phyloP scores from a whole-genome alignment of 2,888 invertebrate genomes.

The Lasioglossum pauxillum region DNA sequence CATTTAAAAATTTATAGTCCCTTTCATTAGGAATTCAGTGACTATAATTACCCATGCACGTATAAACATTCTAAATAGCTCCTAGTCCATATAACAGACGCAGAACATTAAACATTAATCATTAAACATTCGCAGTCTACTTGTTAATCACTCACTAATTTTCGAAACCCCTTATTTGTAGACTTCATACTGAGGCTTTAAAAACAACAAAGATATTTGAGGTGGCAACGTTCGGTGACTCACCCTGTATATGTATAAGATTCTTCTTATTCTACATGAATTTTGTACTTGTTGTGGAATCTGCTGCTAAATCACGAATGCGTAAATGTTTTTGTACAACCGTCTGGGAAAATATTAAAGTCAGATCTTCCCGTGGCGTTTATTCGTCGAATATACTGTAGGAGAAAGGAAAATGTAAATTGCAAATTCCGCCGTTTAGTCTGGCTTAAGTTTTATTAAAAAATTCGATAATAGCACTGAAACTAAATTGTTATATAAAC shows the following conservation, averaged over 20 bases:
- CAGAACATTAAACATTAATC: too few species aligned
- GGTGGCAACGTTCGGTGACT: too few species aligned
- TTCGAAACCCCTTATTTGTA: too few species aligned
- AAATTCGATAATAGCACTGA: neutral
- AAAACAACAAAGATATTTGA: too few species aligned
- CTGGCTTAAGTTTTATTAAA: neutral
- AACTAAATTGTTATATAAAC: neutral
- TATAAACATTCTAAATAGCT: too few species aligned
- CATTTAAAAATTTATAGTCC: too few species aligned
- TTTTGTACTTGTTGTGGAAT: slow-evolving; percentile 7
- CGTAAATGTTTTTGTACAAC: neutral
- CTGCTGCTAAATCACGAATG: slow-evolving; percentile 1
- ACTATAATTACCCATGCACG: too few species aligned
- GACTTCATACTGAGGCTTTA: too few species aligned
- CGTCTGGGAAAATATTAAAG: neutral
- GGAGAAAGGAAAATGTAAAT: neutral
- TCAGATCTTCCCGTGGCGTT: neutral
- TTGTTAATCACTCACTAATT: too few species aligned
- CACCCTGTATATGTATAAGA: neutral
- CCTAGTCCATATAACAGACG: too few species aligned
- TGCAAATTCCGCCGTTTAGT: neutral
- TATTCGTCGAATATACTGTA: neutral
- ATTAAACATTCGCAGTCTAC: too few species aligned
- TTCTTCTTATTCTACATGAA: neutral
- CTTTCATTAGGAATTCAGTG: too few species aligned